Base-by-base conservation (phyloP, 2,113 vertebrate genomes). In the Burhinus oedicnemus region DNA sequence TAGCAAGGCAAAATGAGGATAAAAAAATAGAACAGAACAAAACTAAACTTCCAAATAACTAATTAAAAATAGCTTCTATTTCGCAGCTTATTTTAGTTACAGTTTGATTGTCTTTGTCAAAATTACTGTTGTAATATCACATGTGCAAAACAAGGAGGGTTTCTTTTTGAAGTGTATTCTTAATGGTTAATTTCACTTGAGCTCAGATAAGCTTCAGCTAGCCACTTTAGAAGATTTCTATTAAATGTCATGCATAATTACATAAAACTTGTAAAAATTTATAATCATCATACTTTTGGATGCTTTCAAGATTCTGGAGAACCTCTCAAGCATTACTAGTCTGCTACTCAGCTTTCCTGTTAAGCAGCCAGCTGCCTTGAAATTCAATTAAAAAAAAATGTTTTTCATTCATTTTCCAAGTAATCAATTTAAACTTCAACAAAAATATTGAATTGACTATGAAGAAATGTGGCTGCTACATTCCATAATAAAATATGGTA, bases 211-310 rank as follows among this genome's bases (percentile, higher is more conserved):
- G 92, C 80, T 95, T 89, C 94, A 96, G 68, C 42, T 87, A 95
- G 36, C 64, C 89, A 97, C 96, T 98, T 97, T 90, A 91, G 47
- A 96, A 95, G 94, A 95, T 58, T 93, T 89, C 87, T 93, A 92
- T 82, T 97, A 98, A 98, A 98, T 98, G 97, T 98, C 97, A 98
- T 93, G 79, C 55, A 96, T 98, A 97, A 98, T 98, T 98, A 97
- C 77, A 90, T 72, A 97, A 97, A 97, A 91, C 85, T 98, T 96
- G 90, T 90, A 96, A 85, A 97, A 97, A 96, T 97, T 95, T 96
- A 88, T 97, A 97, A 96, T 98, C 70, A 97, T 96, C 96, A 71
- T 96, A 94, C 95, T 98, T 97, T 95, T 96, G 94, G 86, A 95
- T 70, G 90, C 70, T 97, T 97, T 97, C 90, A 87, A 95, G 90